Evolutionary conservation across 2,888 invertebrate species (phyloP).

Genomic region (Philaethria dido): DNA sequence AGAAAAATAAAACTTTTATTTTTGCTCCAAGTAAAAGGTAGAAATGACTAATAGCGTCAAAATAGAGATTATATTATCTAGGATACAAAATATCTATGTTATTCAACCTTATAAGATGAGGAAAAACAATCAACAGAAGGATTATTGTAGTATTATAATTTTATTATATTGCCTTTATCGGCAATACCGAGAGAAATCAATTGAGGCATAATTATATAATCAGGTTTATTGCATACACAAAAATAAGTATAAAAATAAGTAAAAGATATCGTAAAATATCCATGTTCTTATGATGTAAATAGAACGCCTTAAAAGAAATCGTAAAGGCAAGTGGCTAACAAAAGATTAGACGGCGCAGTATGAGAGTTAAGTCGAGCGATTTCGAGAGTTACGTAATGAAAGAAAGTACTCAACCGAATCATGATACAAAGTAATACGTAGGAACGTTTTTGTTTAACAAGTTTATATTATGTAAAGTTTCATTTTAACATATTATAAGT

Average conservation of each 20-base stretch:
- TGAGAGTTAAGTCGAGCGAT: constrained; percentile 49
- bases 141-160: too few relatives aligned
- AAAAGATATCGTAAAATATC: constrained; percentile 31
- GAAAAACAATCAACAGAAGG: too few relatives aligned
- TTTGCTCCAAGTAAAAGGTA: background rate
- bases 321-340: constrained; percentile 48
- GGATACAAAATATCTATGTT: background rate
- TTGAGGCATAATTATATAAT: constrained; percentile 25
- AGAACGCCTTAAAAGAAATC: constrained; percentile 43
- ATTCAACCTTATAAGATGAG: too few relatives aligned
- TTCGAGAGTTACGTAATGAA: constrained; percentile 54
- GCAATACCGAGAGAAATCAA: constrained; percentile 30
- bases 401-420: constrained; percentile 54
- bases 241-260: constrained; percentile 20
- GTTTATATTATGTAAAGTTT: constrained; percentile 27
- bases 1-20: background rate
- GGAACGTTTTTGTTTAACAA: constrained; percentile 34
- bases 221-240: background rate
- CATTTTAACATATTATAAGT: constrained; percentile 14
- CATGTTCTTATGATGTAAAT: constrained; percentile 42
- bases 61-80: background rate
- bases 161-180: background rate
- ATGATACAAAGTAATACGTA: constrained; percentile 45
- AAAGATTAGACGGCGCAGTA: constrained; percentile 50
- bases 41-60: background rate